Base-by-base conservation (phyloP, 2,888 invertebrate genomes). In the Tetramorium bicarinatum region DNA sequence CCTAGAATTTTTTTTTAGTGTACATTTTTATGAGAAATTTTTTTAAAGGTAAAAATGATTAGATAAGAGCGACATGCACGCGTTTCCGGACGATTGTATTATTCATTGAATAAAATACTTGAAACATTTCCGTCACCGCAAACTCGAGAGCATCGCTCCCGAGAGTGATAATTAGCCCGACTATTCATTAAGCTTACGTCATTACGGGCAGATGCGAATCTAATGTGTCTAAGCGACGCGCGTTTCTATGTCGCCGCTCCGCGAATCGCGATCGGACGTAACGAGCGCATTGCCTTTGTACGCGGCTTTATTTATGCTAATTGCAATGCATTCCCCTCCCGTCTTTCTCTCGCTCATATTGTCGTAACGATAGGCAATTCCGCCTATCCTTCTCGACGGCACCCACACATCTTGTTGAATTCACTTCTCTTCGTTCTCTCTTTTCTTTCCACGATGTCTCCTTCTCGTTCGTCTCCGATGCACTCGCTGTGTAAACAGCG, bases 151-250 rank as follows among this genome's bases (percentile, higher is more conserved):
- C 47, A 38, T 34, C 18, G 3, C 47, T 69, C 38, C 61, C 59
- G 25, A 56, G 47, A 6, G 49, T 38, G 54, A n/a, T 21, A 47
- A 34, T 74, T 64, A 56, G 21, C 15, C 15, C 29, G 62, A 13
- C 41, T 34, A 56, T 66, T 74, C 15, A 47, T 82, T 66, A 82
- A 56, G 41, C 72, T 81, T 81, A 74, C 62, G 52, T 81, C 81
- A 62, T 71, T 62, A 29, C 41, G n/a, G 34, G 47, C 74, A 82
- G 66, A 66, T 64, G 74, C 41, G 47, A 54, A 29, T 29, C 41
- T 34, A 52, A 21, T 9, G 15, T 52, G 38, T 62, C 34, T 47
- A 49, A 18, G 4, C n/a, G n/a, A 7, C 34, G 29, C 44, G 47
- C 44, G 47, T 21, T 47, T 75, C 34, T n/a, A 61, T 13, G 18